Base-by-base conservation (phyloP, 2,113 vertebrate genomes). In the Eudyptes chrysolophus region DNA sequence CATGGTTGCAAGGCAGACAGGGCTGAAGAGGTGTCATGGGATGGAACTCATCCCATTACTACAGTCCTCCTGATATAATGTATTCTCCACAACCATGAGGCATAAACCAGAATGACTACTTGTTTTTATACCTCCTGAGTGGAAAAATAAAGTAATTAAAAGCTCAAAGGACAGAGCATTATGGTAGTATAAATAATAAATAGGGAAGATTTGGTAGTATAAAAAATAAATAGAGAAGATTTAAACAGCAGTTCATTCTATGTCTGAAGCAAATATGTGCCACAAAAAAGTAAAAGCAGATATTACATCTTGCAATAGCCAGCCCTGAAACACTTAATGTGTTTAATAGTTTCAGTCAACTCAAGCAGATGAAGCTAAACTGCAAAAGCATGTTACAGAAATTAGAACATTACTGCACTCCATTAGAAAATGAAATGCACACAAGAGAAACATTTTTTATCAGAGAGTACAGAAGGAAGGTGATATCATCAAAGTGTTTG, bases 401-500 rank as follows among this genome's bases (percentile, higher is more conserved):
- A 90, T 90, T 75, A 82, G 87, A 95, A 66, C 48, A 51, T 60
- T 75, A 84, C n/a, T 79, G 65, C 42, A 51, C 26, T 83, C 57
- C 36, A 44, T 92, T 86, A 83, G 52, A 76, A 96, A 95, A 90
- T 86, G 13, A 86, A 95, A 72, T 75, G 52, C 42, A 65, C 52
- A 52, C 40, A 64, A 71, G 84, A 72, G 52, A 79, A 85, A 76
- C 2, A 51, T 54, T 69, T 94, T 89, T 83, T 90, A 94, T 92
- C 82, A 86, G 78, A 58, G 74, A 72, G 32, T 75, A 71, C 78
- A 85, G 88, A 72, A 92, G 24, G 70, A 85, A 75, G 10, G 38
- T 69, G 71, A 76, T 94, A 96, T 46, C 62, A 84, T 93, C 66
- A 52, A 83, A 85, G 40, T 88, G 74, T 87, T 75, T 94, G 66